Conservation (phyloP, 2,888 invertebrate genomes). For the Branchellion lobata region DNA sequence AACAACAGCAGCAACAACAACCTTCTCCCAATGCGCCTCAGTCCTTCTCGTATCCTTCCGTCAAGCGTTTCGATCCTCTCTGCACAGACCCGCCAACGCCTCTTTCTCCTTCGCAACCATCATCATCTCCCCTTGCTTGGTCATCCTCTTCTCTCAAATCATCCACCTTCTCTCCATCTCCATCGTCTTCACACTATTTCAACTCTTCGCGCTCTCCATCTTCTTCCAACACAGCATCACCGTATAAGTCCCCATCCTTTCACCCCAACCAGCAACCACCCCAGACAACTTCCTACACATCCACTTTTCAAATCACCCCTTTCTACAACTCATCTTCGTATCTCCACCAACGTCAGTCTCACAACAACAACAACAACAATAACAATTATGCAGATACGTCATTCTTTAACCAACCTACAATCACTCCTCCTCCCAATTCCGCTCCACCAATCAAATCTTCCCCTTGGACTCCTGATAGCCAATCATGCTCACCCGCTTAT, state of each 20-base stretch:
- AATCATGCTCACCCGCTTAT: not conserved
- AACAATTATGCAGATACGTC: not conserved
- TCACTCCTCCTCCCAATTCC: not conserved
- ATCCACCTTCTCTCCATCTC: slow-evolving; percentile 12
- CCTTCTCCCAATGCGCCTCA: slow-evolving; percentile 4
- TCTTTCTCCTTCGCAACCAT: not conserved
- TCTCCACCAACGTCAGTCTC: not conserved
- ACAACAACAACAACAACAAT: not conserved
- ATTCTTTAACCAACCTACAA: not conserved
- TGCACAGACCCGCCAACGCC: slow-evolving; percentile 37
- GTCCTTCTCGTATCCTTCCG: slow-evolving; percentile 23
- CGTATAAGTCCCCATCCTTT: not conserved
- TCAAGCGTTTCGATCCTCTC: slow-evolving; percentile 34
- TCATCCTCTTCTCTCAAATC: slow-evolving; percentile 13
- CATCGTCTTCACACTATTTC: not conserved
- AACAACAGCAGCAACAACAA: not conserved
- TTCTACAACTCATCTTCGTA: not conserved
- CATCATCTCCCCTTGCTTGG: slow-evolving; percentile 15
- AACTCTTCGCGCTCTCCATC: not conserved
- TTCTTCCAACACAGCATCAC: slow-evolving; percentile 1
- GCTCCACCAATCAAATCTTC: slow-evolving; percentile 25
- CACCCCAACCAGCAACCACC: not conserved
- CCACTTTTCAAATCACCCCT: not conserved
- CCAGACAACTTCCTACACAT: not conserved
- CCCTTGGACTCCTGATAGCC: slow-evolving; percentile 4